Evolutionary conservation across 2,113 vertebrate species (phyloP), one percentile per base, ranked within the genome.

Genomic region (Rattus norvegicus): DNA sequence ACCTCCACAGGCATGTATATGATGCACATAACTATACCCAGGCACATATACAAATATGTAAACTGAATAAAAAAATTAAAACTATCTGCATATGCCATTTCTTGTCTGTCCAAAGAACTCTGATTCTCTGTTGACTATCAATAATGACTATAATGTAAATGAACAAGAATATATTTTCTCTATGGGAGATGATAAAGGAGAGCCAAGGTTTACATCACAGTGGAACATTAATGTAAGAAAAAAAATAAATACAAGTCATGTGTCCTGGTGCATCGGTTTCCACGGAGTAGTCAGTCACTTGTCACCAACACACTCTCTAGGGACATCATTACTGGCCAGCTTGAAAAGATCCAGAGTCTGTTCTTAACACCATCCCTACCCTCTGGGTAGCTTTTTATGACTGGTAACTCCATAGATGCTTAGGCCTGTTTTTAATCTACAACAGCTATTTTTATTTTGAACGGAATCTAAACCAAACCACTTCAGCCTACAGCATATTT

Each of bases 371-470:
- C 4, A 20, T 12, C 47, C 5, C 54, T 61, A 14, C 4, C 11
- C 28, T 10, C 36, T 5, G 52, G n/a, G 59, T 63, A 61, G n/a
- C 26, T 6, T 1, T 65, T 61, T 59, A 59, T 75, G n/a, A 69
- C 39, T 43, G 81, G 28, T 16, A 47, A 87, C 22, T 49, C 24
- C 36, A 7, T 17, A 65, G 75, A 54, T 26, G 36, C 30, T 92
- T 94, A 86, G 73, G 12, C 49, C 56, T 75, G 39, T 49, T 87
- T 96, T 87, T 84, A 22, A 90, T 87, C 69, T 80, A 90, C 24
- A 47, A 90, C 36, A 85, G 19, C 16, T 88, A 52, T 77, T 94
- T 91, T 88, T 89, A 94, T 87, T 94, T 91, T 92, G 43, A 90
- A 9, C 89, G 63, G 90, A 93, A 94, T 85, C 33, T 56, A 85